A percentile compares a stretch with the other conserved stretches of the same genome.
phyloP scores from a whole-genome alignment of 2,797 vertebrate species.

The Sphenodon punctatus region DNA sequence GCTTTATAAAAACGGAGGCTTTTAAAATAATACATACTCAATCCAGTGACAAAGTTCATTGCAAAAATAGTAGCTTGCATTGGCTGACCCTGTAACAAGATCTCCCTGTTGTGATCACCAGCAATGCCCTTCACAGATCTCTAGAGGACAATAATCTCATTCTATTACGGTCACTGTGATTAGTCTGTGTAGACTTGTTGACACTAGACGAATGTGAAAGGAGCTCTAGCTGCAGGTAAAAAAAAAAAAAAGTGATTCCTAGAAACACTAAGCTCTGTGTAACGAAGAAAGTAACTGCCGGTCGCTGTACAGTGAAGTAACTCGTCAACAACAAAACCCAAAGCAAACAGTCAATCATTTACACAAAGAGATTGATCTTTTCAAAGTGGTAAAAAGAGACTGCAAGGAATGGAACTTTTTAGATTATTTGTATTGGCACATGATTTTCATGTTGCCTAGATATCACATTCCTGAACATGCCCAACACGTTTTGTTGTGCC shows the following conservation, averaged over 20 bases:
- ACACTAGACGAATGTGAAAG: conserved; percentile 46
- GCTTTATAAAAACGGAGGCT: too few relatives aligned
- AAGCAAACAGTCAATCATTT: too few relatives aligned
- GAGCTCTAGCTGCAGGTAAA: conserved; percentile 39
- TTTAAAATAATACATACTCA: not conserved
- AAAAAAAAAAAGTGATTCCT: conserved; percentile 18
- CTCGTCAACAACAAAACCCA: conserved; percentile 21
- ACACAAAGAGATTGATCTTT: too few relatives aligned
- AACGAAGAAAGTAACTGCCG: conserved; percentile 16
- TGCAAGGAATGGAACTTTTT: not conserved
- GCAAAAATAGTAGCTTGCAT: not conserved
- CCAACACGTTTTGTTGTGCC: not conserved
- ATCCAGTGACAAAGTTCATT: not conserved
- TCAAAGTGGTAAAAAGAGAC: not conserved
- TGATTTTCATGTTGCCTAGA: not conserved
- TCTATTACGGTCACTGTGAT: conserved; percentile 44
- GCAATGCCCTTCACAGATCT: conserved; percentile 45
- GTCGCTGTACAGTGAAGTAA: not conserved
- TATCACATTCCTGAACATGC: not conserved
- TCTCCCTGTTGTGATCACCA: conserved; percentile 11
- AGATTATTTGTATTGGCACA: not conserved
- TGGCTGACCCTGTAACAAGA: conserved; percentile 8
- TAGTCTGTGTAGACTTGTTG: conserved; percentile 36
- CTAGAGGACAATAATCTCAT: conserved; percentile 32
- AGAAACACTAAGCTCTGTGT: conserved; percentile 13